Base-by-base conservation (phyloP, 2,797 vertebrate species). In the Gobio occitaniae region DNA sequence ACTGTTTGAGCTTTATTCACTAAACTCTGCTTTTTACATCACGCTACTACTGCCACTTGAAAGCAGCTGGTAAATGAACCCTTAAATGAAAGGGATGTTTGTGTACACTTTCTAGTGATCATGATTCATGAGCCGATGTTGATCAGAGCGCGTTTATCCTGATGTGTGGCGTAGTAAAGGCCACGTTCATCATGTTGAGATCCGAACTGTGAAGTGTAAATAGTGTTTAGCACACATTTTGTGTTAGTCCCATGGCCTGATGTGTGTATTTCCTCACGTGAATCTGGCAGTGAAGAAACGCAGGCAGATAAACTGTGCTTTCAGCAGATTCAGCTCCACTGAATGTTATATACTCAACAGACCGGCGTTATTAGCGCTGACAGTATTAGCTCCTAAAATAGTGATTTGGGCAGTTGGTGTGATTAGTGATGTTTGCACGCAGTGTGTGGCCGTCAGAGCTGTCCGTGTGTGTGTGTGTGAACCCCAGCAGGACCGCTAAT, bases 401-500 rank as follows among this genome's bases (percentile, higher is more conserved):
- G 15, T 50, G 4, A 10, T 74, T 17, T 52, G 3, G 47, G 15
- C 25, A 17, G 48, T 11, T 74, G 71, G 4, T 32, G 71, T 74
- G 48, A 48, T 48, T 15, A 70, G 21, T 15, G 70, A 36, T 32
- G 71, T 72, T 50, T 21, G 25, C 47, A 10, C 44, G 2, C 13
- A 25, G 47, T 32, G 25, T 52, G 48, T 17, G 17, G 1, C 47
- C 70, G 2, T 32, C 12, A 4, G 15, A 48, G 25, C 29, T 72
- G n/a, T 59, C 10, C 1, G 76, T 19, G 59, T 63, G 32, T 32
- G 2, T 2, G 32, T 32, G 32, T 32, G 56, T 63, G 56, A 63
- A 29, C 19, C 54, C 56, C 76, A 78, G 68, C 80, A 69, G 65
- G 63, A 54, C 32, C 11, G 65, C 65, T 69, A 32, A 80, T 80